These are phyloP conservation scores for Rhagonycha fulva DNA, from an alignment of 2,888 invertebrate genomes.

Conservation along the genomic window DNA sequence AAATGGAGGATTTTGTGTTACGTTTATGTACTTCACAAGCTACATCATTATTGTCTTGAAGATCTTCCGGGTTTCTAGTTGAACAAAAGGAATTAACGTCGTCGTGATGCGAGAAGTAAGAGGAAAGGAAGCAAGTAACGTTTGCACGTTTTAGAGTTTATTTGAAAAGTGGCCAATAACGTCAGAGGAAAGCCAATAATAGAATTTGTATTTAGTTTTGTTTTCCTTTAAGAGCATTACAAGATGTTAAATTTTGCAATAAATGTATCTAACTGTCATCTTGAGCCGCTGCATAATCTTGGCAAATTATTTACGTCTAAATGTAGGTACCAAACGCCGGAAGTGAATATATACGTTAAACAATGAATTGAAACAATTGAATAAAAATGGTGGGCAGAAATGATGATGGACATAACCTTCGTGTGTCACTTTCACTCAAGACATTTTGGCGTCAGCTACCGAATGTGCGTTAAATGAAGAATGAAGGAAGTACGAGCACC, in stretches of 20 bases:
- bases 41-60: no score
- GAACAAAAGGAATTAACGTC: neutral
- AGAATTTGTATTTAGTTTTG: neutral
- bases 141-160: neutral
- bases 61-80: no score
- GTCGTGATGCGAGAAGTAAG: neutral
- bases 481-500: neutral
- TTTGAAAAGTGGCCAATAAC: neutral
- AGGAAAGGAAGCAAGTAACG: neutral
- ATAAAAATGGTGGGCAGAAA: conserved; percentile 34
- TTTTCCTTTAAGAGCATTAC: neutral
- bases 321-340: conserved; percentile 13
- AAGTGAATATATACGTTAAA: conserved; percentile 25
- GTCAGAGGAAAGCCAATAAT: neutral
- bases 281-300: neutral
- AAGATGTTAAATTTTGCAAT: neutral
- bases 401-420: conserved; percentile 39
- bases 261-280: neutral
- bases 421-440: conserved; percentile 38
- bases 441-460: conserved; percentile 20
- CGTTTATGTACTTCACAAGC: no score
- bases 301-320: neutral
- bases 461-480: neutral
- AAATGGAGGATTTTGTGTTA: no score
- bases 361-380: conserved; percentile 28